phyloP scores from a whole-genome alignment of 2,113 vertebrate species.

The Plectropomus leopardus region DNA sequence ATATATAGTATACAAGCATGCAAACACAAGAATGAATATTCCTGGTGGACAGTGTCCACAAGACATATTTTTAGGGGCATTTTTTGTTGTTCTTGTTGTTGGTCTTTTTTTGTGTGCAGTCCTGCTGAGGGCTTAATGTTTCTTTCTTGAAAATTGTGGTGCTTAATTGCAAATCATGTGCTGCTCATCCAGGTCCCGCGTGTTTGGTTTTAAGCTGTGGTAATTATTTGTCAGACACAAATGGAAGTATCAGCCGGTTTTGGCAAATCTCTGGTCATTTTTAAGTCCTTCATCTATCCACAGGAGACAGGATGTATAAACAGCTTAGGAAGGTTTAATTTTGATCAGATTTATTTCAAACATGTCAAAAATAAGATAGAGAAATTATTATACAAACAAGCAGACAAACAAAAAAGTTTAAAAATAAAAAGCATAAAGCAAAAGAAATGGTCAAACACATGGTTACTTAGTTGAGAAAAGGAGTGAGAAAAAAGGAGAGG shows the following conservation, averaged over 20 bases:
- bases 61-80: not conserved
- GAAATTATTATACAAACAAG: too few relatives aligned
- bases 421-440: too few relatives aligned
- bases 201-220: constrained; percentile 11
- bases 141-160: not conserved
- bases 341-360: too few relatives aligned
- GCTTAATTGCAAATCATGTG: not conserved
- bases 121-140: not conserved
- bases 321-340: too few relatives aligned
- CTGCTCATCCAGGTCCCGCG: constrained; percentile 1
- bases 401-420: too few relatives aligned
- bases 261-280: constrained; percentile 13
- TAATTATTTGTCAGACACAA: constrained; percentile 15
- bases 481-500: too few relatives aligned
- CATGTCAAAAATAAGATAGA: not conserved
- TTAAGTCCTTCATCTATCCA: constrained; percentile 8
- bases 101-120: not conserved
- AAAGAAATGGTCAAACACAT: too few relatives aligned
- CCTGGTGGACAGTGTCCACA: not conserved
- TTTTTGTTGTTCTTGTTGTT: not conserved
- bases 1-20: not conserved
- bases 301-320: not conserved
- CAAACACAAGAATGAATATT: not conserved
- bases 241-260: constrained; percentile 19
- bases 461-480: too few relatives aligned